Conservation (phyloP, 2,888 invertebrate genomes). For the Acrocyrtus sp. region DNA sequence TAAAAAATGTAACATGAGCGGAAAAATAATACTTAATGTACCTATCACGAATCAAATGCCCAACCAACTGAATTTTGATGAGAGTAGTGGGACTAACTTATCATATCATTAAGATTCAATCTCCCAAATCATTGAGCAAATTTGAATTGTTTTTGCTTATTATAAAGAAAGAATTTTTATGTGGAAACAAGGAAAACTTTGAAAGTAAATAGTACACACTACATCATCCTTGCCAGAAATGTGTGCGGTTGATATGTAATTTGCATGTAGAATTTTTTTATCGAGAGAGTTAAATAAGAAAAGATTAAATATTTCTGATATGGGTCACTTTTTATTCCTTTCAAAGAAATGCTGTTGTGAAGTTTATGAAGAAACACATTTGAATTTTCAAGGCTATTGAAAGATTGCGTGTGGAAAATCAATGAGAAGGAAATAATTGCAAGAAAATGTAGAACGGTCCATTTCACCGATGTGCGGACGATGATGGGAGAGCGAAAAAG, state of each 20-base stretch:
- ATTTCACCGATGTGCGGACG: conserved; percentile 27
- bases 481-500: not conserved
- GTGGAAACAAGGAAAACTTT: conserved; percentile 23
- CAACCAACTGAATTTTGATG: conserved; percentile 3
- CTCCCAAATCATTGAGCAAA: not conserved
- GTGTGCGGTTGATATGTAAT: not conserved
- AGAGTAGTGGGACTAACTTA: not conserved
- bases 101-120: conserved; percentile 1
- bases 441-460: conserved; percentile 36
- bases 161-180: not conserved
- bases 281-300: not conserved
- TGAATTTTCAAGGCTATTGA: conserved; percentile 11
- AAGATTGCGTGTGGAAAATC: conserved; percentile 22
- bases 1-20: not conserved
- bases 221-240: too few species aligned
- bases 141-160: not conserved
- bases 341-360: not conserved
- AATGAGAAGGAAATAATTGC: conserved; percentile 16
- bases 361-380: not conserved
- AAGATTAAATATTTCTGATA: conserved; percentile 30
- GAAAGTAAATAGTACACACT: not conserved
- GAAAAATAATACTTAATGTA: not conserved
- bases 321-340: conserved; percentile 23
- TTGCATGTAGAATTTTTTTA: not conserved
- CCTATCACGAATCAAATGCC: conserved; percentile 9